Conservation (phyloP, 1,140 invertebrate genomes). For the Penaeus japonicus region DNA sequence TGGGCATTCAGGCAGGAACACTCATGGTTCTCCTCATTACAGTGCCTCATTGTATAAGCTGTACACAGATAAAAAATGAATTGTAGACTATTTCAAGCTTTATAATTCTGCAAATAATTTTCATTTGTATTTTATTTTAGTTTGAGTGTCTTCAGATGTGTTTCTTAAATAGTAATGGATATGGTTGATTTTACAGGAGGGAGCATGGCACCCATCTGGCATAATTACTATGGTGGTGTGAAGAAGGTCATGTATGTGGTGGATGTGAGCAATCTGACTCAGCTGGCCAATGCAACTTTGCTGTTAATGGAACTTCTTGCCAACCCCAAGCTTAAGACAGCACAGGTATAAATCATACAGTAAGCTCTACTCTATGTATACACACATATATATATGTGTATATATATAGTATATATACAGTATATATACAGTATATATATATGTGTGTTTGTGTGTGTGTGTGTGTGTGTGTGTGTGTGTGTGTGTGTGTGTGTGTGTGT, state of each 20-base stretch:
- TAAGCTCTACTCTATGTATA: not conserved
- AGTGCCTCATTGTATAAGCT: not conserved
- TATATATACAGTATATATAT: not conserved
- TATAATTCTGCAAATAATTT: not conserved
- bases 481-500: too few species aligned
- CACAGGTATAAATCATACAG: conserved; percentile 14
- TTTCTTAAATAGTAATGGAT: not conserved
- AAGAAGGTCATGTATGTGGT: conserved; percentile 49
- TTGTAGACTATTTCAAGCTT: not conserved
- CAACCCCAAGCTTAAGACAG: conserved; percentile 13
- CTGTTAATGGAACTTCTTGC: conserved; percentile 38
- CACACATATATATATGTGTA: too few species aligned
- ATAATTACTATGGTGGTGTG: conserved; percentile 48
- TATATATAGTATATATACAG: too few species aligned
- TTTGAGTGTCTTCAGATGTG: not conserved
- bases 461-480: too few species aligned
- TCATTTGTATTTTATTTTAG: not conserved
- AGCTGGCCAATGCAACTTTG: conserved; percentile 50
- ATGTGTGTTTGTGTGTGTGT: not conserved
- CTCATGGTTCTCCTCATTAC: not conserved
- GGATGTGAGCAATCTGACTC: conserved; percentile 49
- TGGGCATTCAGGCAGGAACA: not conserved
- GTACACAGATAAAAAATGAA: not conserved
- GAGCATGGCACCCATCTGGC: conserved; percentile 57
- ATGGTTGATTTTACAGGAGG: conserved; percentile 31